Evolutionary conservation across 2,113 vertebrate genomes (phyloP).

Genomic region (Lasiurus borealis): DNA sequence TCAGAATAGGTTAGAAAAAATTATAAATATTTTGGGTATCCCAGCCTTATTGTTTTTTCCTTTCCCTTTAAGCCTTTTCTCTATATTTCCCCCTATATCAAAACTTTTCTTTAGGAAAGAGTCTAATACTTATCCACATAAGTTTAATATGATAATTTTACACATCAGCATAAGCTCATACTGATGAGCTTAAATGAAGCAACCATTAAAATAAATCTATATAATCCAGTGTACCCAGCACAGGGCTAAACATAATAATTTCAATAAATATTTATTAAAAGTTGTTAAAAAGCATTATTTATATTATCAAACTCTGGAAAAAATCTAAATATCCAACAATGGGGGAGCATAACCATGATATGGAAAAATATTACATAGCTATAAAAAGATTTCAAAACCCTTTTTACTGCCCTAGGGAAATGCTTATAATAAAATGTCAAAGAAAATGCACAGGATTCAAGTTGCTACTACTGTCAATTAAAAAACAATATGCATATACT

Average conservation of each 20-base stretch:
- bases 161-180: background rate
- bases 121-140: background rate
- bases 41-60: background rate
- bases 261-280: constrained; percentile 51
- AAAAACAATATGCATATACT: constrained; percentile 29
- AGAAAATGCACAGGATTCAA: constrained; percentile 20
- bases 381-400: constrained; percentile 34
- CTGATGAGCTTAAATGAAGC: constrained; percentile 3
- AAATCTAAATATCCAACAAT: constrained; percentile 13
- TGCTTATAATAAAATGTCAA: background rate
- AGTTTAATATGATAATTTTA: constrained; percentile 4
- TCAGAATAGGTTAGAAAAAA: background rate
- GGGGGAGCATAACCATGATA: background rate
- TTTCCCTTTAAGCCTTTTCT: background rate
- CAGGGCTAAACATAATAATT: background rate
- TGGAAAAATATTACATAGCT: background rate
- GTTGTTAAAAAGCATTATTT: constrained; percentile 24
- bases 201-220: background rate
- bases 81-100: background rate
- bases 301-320: constrained; percentile 36
- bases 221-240: background rate
- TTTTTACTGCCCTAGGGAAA: constrained; percentile 45
- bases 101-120: constrained; percentile 30
- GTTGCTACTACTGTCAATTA: constrained; percentile 16
- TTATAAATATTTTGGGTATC: constrained; percentile 30